Percentiles rank a stretch among this genome's conserved stretches.
Evolutionary conservation across 2,888 invertebrate species (phyloP).

Genomic region (Horisme vitalbata): DNA sequence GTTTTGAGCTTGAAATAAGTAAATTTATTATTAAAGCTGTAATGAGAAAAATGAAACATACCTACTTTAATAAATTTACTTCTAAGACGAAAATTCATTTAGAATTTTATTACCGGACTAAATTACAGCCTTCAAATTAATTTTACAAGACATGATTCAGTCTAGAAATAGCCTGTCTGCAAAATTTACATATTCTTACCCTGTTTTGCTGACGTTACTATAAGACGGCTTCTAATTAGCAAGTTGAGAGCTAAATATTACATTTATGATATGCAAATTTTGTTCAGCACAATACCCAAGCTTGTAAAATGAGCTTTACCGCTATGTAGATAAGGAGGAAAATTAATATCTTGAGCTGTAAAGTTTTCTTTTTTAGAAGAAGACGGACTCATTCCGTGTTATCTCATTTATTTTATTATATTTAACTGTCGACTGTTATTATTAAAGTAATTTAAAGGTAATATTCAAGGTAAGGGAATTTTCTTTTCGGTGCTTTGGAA

Average conservation of each 20-base stretch:
- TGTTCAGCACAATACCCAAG: conserved; percentile 43
- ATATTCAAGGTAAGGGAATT: conserved; percentile 15
- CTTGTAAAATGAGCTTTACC: conserved; percentile 52
- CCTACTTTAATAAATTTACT: background rate
- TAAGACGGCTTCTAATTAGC: conserved; percentile 77
- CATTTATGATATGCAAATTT: conserved; percentile 82
- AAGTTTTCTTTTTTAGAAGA: conserved; percentile 56
- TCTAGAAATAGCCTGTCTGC: conserved; percentile 10
- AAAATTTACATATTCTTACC: conserved; percentile 21
- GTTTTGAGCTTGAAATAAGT: too few relatives aligned
- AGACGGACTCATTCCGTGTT: conserved; percentile 53
- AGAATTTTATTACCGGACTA: background rate
- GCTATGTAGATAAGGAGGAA: conserved; percentile 39
- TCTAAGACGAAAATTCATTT: background rate
- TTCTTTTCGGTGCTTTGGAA: conserved; percentile 9
- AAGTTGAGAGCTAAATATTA: conserved; percentile 81
- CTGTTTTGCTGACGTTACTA: conserved; percentile 56
- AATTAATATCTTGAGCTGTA: conserved; percentile 34
- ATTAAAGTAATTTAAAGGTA: conserved; percentile 29
- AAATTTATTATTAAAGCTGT: too few relatives aligned
- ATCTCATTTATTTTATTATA: conserved; percentile 52
- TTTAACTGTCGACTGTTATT: conserved; percentile 32
- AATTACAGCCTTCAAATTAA: conserved; percentile 6
- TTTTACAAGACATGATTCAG: conserved; percentile 8
- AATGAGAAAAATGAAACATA: too few relatives aligned